Base-by-base conservation (phyloP, 30 jellyfish, hydroid and myxozoan genomes). In the Chrysaora quinquecirrha region DNA sequence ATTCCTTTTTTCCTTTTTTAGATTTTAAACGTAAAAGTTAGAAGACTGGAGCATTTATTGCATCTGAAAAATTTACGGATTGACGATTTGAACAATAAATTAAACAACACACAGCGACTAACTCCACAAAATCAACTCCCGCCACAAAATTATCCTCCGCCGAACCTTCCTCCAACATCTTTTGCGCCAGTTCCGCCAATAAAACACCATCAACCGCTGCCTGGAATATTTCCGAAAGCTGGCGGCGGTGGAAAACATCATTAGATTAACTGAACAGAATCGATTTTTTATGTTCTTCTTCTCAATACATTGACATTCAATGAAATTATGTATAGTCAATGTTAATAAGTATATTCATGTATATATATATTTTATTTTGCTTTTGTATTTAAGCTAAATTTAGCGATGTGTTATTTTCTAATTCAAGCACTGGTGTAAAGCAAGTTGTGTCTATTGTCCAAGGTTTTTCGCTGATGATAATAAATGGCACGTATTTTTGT, bases 1-100 rank as follows among this genome's bases (percentile, higher is more conserved):
- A 9, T 6, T 43, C 58, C 58, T 43, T 43, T 43, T 6, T 16
- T 43, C 58, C 58, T 12, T 29, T 80, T 80, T 52, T 48, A 93
- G 98, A 93, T 93, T 30, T 63, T 93, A 58, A 96, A 93, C 47
- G 98, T 87, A 60, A 93, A 93, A 87, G 94, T 93, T 10, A 81
- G 98, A 34, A 77, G 98, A 6, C 91, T 93, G 71, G 98, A 93
- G 62, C 98, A 93, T 83, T 64, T 93, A 16, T 90, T 93, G 21
- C 98, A 87, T 52, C 34, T 93, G 69, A 93, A 93, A 73, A 90
- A 93, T 38, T 46, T 93, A 33, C 84, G 98, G 20, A 75, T 93
- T 25, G 94, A 82, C 38, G 97, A 93, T 50, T 30, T 93, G 69
- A 82, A 89, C 11, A 84, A 63, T 79, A 84, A 74, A 62, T 31